These are phyloP conservation scores for Sialis fuliginosa DNA, from an alignment of 2,888 invertebrate species.

Conservation along the genomic window DNA sequence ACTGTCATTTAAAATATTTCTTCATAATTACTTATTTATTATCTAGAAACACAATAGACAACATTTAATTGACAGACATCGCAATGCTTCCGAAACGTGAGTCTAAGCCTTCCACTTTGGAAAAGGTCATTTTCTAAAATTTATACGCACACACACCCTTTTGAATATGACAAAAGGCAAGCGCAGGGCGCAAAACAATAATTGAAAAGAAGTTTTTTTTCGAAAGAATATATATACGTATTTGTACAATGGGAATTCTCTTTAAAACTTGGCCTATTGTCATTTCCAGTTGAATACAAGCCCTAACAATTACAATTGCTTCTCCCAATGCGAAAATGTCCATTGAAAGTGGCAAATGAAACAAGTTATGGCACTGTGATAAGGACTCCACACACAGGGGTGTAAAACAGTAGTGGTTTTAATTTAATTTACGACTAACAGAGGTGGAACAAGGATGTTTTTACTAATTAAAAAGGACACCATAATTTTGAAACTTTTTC, in stretches of 20 bases:
- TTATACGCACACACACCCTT: background rate
- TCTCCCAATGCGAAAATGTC: background rate
- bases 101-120: background rate
- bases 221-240: background rate
- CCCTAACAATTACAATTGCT: constrained; percentile 2
- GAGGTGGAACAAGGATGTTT: no score
- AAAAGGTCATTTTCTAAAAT: constrained; percentile 2
- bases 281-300: background rate
- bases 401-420: background rate
- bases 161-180: background rate
- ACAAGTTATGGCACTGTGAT: background rate
- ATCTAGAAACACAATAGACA: no score
- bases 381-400: background rate
- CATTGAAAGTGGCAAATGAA: background rate
- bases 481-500: no score
- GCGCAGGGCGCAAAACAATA: background rate
- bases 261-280: constrained; percentile 1
- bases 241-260: constrained; percentile 1
- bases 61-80: no score
- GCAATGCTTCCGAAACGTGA: no score
- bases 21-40: no score
- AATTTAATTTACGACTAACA: background rate
- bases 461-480: no score
- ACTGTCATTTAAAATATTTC: no score
- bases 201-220: background rate